These are phyloP conservation scores for Julus scandinavius DNA, from an alignment of 2,888 invertebrate genomes.

Conservation along the genomic window DNA sequence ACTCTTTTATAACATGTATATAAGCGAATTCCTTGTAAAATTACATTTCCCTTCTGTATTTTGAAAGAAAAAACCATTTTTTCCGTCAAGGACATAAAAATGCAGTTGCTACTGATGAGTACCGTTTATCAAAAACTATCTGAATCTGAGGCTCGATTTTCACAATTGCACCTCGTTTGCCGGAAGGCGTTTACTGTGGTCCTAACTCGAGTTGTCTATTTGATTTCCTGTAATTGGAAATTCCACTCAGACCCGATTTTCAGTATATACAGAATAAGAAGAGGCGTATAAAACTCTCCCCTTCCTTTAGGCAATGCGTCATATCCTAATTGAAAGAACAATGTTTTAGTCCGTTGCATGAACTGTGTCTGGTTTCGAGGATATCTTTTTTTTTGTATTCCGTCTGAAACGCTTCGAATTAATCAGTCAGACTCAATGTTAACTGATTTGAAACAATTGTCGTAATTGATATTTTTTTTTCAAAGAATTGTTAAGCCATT, in stretches of 20 bases:
- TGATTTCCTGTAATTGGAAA: conserved; percentile 38
- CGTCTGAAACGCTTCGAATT: neutral
- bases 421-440: neutral
- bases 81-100: neutral
- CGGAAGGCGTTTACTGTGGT: neutral
- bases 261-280: neutral
- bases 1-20: neutral
- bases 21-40: too few species aligned
- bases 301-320: neutral
- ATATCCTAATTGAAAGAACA: conserved; percentile 23
- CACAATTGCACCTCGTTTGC: neutral
- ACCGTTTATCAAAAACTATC: neutral
- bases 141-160: neutral
- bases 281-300: neutral
- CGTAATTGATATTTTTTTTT: neutral
- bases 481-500: neutral
- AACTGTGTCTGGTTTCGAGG: neutral
- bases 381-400: neutral
- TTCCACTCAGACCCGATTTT: neutral
- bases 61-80: too few species aligned
- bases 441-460: neutral
- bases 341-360: neutral
- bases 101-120: neutral
- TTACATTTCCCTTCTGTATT: too few species aligned
- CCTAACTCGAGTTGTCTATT: neutral